These are phyloP conservation scores for Xestia ashworthii DNA, from an alignment of 2,888 invertebrate species.

Conservation along the genomic window DNA sequence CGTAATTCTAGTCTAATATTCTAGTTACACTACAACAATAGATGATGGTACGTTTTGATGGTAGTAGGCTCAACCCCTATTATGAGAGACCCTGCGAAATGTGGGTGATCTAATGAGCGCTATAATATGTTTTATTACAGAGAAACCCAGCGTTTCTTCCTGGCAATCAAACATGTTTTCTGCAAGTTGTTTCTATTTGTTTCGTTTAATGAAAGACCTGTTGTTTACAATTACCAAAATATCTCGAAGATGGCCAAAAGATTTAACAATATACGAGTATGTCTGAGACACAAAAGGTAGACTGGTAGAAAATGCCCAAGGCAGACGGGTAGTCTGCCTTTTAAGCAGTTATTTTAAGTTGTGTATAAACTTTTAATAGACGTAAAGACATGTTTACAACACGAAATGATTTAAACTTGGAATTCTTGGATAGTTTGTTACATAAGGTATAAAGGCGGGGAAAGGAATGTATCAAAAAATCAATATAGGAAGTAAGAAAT, in stretches of 20 bases:
- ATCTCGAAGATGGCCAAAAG: not conserved
- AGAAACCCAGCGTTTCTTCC: not conserved
- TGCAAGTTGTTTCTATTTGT: not conserved
- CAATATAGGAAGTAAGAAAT: not conserved
- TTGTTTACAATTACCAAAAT: not conserved
- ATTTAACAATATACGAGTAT: not conserved
- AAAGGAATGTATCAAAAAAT: not conserved
- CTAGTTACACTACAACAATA: too few relatives aligned
- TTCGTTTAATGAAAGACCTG: not conserved
- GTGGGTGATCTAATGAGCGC: too few relatives aligned
- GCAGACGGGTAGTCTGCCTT: not conserved
- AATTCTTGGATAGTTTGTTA: not conserved
- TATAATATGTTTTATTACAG: too few relatives aligned
- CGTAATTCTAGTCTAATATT: too few relatives aligned
- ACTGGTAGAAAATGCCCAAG: not conserved
- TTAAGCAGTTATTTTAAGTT: not conserved
- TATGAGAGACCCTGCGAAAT: too few relatives aligned
- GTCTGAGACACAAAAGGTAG: not conserved
- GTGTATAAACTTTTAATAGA: not conserved
- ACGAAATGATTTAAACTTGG: not conserved
- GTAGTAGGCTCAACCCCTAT: too few relatives aligned
- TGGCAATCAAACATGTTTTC: not conserved
- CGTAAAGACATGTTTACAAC: not conserved
- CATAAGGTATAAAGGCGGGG: not conserved
- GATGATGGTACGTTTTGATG: too few relatives aligned